Conservation (phyloP, 2,113 vertebrate species). For the Pelmatolapia mariae region DNA sequence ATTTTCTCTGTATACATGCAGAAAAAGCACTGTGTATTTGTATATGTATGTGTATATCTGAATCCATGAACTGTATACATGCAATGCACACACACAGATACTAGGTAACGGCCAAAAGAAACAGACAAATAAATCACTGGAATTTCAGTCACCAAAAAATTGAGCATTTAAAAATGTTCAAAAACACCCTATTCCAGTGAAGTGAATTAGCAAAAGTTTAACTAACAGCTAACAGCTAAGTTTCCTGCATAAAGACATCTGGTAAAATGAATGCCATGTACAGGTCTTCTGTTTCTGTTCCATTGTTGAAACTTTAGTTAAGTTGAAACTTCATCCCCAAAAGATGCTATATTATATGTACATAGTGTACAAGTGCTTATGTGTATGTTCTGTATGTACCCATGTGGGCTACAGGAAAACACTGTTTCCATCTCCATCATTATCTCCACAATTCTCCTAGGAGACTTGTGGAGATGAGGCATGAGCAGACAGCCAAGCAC, state of each 20-base stretch:
- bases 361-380: background rate
- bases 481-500: background rate
- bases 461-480: background rate
- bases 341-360: background rate
- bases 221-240: background rate
- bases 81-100: background rate
- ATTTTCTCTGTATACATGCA: background rate
- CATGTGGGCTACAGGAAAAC: background rate
- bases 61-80: background rate
- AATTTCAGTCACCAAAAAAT: background rate
- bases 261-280: background rate
- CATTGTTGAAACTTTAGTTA: background rate
- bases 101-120: background rate
- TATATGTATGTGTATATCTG: background rate
- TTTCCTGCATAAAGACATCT: background rate
- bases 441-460: background rate
- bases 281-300: background rate
- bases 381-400: background rate
- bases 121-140: background rate
- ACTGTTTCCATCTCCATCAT: background rate
- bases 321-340: background rate
- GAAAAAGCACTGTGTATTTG: background rate
- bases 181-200: background rate
- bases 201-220: background rate
- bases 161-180: background rate